Evolutionary conservation across 2,888 invertebrate genomes (phyloP), one percentile per base, ranked within the genome.

Genomic region (Abrostola tripartita): DNA sequence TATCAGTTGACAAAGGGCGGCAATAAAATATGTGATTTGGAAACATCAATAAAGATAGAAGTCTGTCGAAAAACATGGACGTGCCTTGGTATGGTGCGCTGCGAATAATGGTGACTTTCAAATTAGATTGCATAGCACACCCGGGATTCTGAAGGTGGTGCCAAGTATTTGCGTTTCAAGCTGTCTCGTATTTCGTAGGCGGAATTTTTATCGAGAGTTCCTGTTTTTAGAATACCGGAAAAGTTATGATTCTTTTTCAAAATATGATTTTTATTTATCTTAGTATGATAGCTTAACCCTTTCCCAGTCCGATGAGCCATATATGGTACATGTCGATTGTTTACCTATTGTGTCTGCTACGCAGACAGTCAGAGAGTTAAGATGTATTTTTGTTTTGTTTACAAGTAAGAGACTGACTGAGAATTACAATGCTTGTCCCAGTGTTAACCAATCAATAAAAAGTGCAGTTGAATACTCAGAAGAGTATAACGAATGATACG

Each of bases 81-180:
- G 88, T 88, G 88, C 88, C 85, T 86, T 65, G 74, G 80, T 74
- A 74, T 72, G 82, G 78, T 81, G 76, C 66, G 72, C 77, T 60
- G 75, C 83, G 83, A 83, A 87, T 87, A 88, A 88, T 86, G 83
- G 84, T 78, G 81, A 71, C 85, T 83, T 77, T 82, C 77, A 85
- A 86, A 87, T 88, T 86, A 86, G 85, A 85, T 88, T 83, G 85
- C 81, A 82, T 83, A 81, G 81, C 79, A 80, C 69, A 76, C 75
- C 63, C 76, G 76, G 79, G 79, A 83, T 82, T 80, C 81, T 82
- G 79, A 79, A 76, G 74, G 71, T 71, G 76, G 71, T 73, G 79
- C 74, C 79, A 79, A 81, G 75, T 79, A 82, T 83, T 83, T 82
- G 77, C 82, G 77, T 86, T 82, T 81, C 82, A 81, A 81, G 77